These are phyloP conservation scores for Thysanoteuthis rhombus DNA, from an alignment of 2,888 invertebrate genomes.

Conservation along the genomic window DNA sequence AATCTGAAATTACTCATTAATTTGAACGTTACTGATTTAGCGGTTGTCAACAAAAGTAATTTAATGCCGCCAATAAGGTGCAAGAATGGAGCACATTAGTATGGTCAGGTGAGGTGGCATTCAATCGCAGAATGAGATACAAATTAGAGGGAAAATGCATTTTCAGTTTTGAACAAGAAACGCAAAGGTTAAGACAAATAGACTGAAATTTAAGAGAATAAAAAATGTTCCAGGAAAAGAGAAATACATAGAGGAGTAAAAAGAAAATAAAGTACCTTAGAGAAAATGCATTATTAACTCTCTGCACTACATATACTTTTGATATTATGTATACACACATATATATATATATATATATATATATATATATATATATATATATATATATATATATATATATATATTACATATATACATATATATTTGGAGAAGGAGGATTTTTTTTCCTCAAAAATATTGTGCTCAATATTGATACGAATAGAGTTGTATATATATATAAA, in stretches of 20 bases:
- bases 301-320: background rate
- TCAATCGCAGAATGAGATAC: background rate
- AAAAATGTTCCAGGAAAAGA: background rate
- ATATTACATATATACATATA: no score
- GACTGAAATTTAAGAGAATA: background rate
- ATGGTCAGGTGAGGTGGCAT: background rate
- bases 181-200: background rate
- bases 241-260: background rate
- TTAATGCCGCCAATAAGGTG: background rate
- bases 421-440: no score
- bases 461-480: no score
- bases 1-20: background rate
- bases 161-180: slow-evolving; percentile 12
- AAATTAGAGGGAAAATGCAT: background rate
- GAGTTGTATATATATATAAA: no score
- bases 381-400: no score
- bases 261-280: background rate
- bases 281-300: background rate
- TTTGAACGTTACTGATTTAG: background rate
- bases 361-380: no score
- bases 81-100: background rate
- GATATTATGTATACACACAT: no score
- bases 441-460: no score
- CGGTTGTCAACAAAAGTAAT: background rate
- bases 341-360: no score